Percentiles rank a stretch among this genome's conserved stretches.
These are phyloP conservation scores for Myxocyprinus asiaticus DNA, from an alignment of 2,113 vertebrate species.

Conservation along the genomic window DNA sequence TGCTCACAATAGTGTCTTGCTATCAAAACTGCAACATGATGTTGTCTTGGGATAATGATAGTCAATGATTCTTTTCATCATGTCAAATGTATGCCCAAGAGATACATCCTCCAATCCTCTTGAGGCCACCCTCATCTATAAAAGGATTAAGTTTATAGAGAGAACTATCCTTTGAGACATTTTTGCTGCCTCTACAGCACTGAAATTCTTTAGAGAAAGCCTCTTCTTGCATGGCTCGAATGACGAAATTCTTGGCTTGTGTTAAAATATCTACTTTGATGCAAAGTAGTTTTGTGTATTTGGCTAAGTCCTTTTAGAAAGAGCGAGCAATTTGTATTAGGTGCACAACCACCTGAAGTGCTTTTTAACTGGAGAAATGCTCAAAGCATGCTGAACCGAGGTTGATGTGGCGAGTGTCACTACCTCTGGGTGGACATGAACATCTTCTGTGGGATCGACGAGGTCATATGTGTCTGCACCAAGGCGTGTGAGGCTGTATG, in stretches of 20 bases:
- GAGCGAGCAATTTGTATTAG: slow-evolving; percentile 29
- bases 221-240: not conserved
- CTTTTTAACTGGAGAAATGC: slow-evolving; percentile 25
- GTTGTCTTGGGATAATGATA: not conserved
- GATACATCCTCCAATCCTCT: not conserved
- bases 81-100: not conserved
- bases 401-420: not conserved
- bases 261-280: not conserved
- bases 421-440: slow-evolving; percentile 13
- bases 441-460: slow-evolving; percentile 2
- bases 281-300: not conserved
- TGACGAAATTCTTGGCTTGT: not conserved
- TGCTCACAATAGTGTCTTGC: slow-evolving; percentile 14
- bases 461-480: not conserved
- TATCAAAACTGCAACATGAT: slow-evolving; percentile 6
- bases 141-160: not conserved
- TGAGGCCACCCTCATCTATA: not conserved
- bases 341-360: not conserved
- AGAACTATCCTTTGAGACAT: not conserved
- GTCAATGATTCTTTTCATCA: not conserved
- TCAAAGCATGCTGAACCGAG: not conserved
- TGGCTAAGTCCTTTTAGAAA: slow-evolving; percentile 8
- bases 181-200: not conserved
- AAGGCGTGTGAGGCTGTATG: not conserved
- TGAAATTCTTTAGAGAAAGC: not conserved